Evolutionary conservation across 2,113 vertebrate species (phyloP), one percentile per base, ranked within the genome.

Genomic region (Parus major): DNA sequence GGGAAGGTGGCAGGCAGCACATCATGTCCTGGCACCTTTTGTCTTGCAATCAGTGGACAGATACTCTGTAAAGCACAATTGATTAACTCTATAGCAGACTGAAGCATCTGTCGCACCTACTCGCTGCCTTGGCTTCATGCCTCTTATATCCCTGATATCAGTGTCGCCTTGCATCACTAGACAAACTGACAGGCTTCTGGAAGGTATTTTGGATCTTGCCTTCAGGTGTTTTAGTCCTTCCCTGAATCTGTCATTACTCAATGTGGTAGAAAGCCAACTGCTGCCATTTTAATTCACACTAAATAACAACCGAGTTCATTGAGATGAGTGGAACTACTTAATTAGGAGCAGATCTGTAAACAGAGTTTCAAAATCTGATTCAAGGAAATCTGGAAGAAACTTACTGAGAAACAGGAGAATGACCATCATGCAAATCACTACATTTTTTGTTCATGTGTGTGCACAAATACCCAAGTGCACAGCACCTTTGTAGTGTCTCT

Each of bases 371-470:
- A 66, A 73, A 82, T 94, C 46, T 81, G 25, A 57, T 80, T 83
- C 28, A 56, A 64, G 42, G 18, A 75, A 77, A 33, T 33, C 47
- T 84, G 36, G 33, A 72, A 71, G 33, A 64, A 28, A 47, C 47
- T 64, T 72, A 28, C 15, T 47, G 47, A 84, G 60, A 75, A 89
- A 59, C 2, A 84, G 25, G 50, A 61, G 17, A 70, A 49, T 11
- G 57, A 11, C 7, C 5, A 7, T 63, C 27, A 76, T 76, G 39
- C 28, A 84, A 16, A 73, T 27, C 15, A 9, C 17, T 59, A 1
- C 11, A 12, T 50, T 86, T 86, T 69, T 46, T 7, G 0, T 7
- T 1, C 20, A 3, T 0, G 0, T 35, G 8, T 14, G 15, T 2
- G 1, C 2, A 3, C 21, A 7, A 12, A 27, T 13, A 8, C 4